Base-by-base conservation (phyloP, 2,113 vertebrate species). In the Benitochromis conjunctus region DNA sequence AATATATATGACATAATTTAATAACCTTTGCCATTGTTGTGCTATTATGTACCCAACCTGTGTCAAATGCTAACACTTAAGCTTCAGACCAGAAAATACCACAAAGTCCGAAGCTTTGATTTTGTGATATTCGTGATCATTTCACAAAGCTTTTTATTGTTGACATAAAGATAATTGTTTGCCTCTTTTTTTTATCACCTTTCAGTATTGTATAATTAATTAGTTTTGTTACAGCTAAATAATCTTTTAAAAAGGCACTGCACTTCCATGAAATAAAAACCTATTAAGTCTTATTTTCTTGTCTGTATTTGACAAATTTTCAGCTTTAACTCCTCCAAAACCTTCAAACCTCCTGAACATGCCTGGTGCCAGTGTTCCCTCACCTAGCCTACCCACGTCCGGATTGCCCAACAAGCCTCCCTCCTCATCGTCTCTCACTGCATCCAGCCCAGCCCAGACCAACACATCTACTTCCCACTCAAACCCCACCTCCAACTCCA, bases 321-420 rank as follows among this genome's bases (percentile, higher is more conserved):
- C 93, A 99, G 99, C 98, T 99, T 99, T 99, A 99, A 99, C 98
- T 92, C 97, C 99, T 97, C 98, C 99, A 83, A 99, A 99, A 97
- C 96, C 98, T 95, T 97, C 97, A 94, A 99, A 96, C 96, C 96
- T 99, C 95, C 97, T 99, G 97, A 98, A 98, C 95, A 97, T 99
- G 95, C 97, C 99, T 94, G 98, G 97, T 98, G 98, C 98, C 97
- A 98, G 97, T 96, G 97, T 98, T 96, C 99, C 99, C 94, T 99
- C 99, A 86, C 98, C 99, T 4, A 99, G 98, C 94, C 98, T 99
- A 88, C 99, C 99, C 85, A 99, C 98, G 76, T 99, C 98, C 92
- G 98, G 98, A 97, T 97, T 98, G 96, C 97, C 98, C 97, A 99
- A 98, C 97, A 99, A 99, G 89, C 97, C 97, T 89, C 96, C 98